phyloP scores from a whole-genome alignment of 92 coral and sea anemone species.

The Umimayanthus chanpuru region DNA sequence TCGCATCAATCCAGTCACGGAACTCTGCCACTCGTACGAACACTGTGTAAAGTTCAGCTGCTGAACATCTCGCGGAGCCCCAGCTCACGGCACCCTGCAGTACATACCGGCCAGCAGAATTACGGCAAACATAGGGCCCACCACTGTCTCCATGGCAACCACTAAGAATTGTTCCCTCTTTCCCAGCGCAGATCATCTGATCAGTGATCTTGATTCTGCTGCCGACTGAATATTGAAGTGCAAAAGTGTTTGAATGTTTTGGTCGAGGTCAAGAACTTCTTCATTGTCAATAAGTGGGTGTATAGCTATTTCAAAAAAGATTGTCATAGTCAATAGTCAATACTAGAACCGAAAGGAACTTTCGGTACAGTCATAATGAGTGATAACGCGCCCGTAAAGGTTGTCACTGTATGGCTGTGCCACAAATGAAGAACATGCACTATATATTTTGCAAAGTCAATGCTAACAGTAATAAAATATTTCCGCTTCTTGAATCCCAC shows the following conservation, averaged over 20 bases:
- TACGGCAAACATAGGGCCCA: slow-evolving; percentile 68
- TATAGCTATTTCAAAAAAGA: no score
- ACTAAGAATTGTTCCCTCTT: slow-evolving; percentile 47
- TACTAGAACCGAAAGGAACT: no score
- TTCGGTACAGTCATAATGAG: no score
- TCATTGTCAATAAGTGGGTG: no score
- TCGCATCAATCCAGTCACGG: slow-evolving; percentile 66
- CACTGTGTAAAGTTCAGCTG: slow-evolving; percentile 62
- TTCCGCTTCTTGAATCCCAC: no score
- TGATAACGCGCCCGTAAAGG: no score
- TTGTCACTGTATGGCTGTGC: no score
- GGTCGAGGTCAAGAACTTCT: neutral
- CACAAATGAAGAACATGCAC: no score
- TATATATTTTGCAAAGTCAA: no score
- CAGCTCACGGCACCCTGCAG: slow-evolving; percentile 77
- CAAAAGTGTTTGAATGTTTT: neutral
- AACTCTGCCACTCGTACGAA: slow-evolving; percentile 69
- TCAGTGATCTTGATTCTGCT: slow-evolving; percentile 21
- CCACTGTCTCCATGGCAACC: slow-evolving; percentile 82
- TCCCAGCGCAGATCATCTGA: slow-evolving; percentile 56
- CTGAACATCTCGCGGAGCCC: slow-evolving; percentile 68
- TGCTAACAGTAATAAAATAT: no score
- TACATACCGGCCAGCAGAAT: slow-evolving; percentile 55
- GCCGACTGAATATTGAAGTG: slow-evolving; percentile 8
- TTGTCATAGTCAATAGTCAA: no score